Base-by-base conservation (phyloP, 2,888 invertebrate species). In the Elmis aenea region DNA sequence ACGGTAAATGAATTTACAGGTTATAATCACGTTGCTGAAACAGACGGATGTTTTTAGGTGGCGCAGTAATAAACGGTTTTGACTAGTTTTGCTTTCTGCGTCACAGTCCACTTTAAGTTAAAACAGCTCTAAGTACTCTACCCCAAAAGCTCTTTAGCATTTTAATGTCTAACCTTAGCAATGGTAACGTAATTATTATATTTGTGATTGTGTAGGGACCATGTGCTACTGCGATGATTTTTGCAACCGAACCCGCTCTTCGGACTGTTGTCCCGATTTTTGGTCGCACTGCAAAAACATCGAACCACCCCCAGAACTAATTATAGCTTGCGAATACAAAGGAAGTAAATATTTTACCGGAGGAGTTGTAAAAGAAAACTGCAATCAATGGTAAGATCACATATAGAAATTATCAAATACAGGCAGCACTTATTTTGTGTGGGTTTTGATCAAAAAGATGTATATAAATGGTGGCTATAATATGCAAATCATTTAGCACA, bases 241-340 rank as follows among this genome's bases (percentile, higher is more conserved):
- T 69, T 95, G 95, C 69, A 83, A 88, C 61, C 70, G 85, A 16
- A 76, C 76, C 0, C 64, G 69, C 5, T 74, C 75, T 20, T 81
- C 82, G 50, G 95, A 95, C 64, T 96, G 95, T 63, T 96, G 95
- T 58, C 95, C 95, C 0, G 96, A 96, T 67, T 96, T 83, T 64
- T 78, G 76, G 63, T 71, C 76, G 1, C 77, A 79, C 43, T 96
- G 95, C 58, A 70, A 69, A 48, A 78, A 79, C 5, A 55, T 62
- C 21, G 48, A 54, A 2, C 36, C 49, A 0, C 47, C 50, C 2
- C 60, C 62, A 6, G 30, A 24, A 6, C 29, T 36, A 12, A 45
- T 63, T 38, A 38, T 53, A 60, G 64, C 65, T 2, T 83, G 87
- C 60, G 54, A 54, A 13, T 69, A 75, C 51, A 70, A 75, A 5